A percentile compares a stretch with the other conserved stretches of the same genome.
Conservation (phyloP, 2,888 invertebrate genomes). For the Tetragonisca angustula region DNA sequence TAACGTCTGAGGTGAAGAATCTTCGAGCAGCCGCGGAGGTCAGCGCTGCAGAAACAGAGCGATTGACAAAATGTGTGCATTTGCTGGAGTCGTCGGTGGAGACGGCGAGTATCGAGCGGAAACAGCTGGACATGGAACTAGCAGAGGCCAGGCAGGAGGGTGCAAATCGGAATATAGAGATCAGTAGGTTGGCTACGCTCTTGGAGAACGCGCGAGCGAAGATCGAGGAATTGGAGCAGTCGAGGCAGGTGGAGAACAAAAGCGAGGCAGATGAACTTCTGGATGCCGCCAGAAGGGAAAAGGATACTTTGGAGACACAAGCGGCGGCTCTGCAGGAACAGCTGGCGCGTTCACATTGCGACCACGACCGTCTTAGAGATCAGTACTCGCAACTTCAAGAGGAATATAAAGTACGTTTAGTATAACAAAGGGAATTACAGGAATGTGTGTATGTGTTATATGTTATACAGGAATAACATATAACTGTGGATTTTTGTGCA, state of each 20-base stretch:
- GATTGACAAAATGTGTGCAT: constrained; percentile 89
- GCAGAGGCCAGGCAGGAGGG: constrained; percentile 90
- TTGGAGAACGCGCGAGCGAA: constrained; percentile 94
- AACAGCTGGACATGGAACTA: constrained; percentile 90
- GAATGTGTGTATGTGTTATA: too few species aligned
- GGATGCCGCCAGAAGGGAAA: constrained; percentile 89
- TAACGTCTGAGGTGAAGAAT: constrained; percentile 89
- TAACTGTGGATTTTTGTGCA: too few species aligned
- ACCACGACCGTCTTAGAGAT: constrained; percentile 88
- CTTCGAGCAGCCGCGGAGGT: constrained; percentile 87
- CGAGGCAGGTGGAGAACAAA: constrained; percentile 88
- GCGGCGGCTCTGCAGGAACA: constrained; percentile 89
- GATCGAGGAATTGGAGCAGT: constrained; percentile 89
- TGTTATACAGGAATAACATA: too few species aligned
- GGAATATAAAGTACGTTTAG: constrained; percentile 87
- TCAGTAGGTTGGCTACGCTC: constrained; percentile 90
- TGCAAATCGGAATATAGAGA: constrained; percentile 91
- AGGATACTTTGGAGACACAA: constrained; percentile 89
- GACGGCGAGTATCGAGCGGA: constrained; percentile 90
- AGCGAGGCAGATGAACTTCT: constrained; percentile 90
- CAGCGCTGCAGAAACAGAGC: constrained; percentile 87
- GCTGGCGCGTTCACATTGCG: constrained; percentile 88
- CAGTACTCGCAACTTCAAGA: constrained; percentile 89
- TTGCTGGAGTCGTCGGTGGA: constrained; percentile 91
- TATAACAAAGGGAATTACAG: not conserved